Conservation (phyloP, 1,140 invertebrate genomes). For the Tetragonula clypearis region DNA sequence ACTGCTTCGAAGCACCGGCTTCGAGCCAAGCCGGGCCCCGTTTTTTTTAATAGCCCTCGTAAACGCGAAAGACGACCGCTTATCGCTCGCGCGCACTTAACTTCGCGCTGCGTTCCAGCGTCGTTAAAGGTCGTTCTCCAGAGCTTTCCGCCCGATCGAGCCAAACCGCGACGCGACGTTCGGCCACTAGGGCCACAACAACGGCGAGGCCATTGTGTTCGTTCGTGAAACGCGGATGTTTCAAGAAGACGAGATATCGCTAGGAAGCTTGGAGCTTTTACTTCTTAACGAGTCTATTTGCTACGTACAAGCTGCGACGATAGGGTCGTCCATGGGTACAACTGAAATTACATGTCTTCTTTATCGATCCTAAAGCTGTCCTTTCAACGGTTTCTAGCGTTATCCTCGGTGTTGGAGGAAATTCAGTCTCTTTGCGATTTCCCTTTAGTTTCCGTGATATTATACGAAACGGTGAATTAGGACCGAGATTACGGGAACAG, state of each 20-base stretch:
- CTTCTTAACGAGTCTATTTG: not conserved
- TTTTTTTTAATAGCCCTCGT: conserved; percentile 42
- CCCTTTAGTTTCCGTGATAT: too few species aligned
- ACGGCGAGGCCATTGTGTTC: not conserved
- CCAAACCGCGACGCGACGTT: not conserved
- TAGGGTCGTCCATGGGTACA: too few species aligned
- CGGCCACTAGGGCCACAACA: not conserved
- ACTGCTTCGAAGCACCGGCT: conserved; percentile 35
- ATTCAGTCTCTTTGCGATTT: too few species aligned
- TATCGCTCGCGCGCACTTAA: conserved; percentile 33
- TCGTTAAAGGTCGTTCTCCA: conserved; percentile 26
- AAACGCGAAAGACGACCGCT: conserved; percentile 35
- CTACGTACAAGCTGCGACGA: not conserved
- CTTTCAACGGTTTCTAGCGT: too few species aligned
- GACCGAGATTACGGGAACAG: too few species aligned
- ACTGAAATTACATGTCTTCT: not conserved
- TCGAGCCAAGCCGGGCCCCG: not conserved
- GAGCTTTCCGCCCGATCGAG: conserved; percentile 24
- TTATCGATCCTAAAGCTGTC: not conserved
- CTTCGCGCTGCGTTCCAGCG: conserved; percentile 19
- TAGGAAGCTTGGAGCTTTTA: not conserved
- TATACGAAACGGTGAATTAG: too few species aligned
- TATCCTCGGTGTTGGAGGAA: too few species aligned
- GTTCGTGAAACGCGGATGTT: not conserved
- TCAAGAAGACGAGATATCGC: not conserved